A percentile compares a stretch with the other conserved stretches of the same genome.
Evolutionary conservation across 1,140 invertebrate genomes (phyloP).

Genomic region (Colletes gigas): DNA sequence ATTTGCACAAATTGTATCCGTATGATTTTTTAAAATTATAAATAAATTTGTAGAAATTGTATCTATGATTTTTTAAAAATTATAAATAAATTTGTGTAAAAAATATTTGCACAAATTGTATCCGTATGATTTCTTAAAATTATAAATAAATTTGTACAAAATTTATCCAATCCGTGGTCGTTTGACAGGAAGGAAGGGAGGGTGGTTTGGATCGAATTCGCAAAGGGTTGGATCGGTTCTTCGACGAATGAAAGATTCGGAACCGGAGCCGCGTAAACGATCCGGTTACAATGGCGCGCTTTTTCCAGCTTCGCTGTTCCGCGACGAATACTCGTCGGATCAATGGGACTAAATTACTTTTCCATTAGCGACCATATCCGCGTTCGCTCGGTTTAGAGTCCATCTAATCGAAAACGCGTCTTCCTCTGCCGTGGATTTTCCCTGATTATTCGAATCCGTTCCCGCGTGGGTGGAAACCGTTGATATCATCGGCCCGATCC

Average conservation of each 20-base stretch:
- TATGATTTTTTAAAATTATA: too few species aligned
- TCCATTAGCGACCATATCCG: conserved; percentile 61
- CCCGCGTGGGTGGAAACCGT: not conserved
- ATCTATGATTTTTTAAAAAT: too few species aligned
- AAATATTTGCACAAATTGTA: too few species aligned
- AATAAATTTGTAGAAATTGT: too few species aligned
- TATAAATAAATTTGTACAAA: too few species aligned
- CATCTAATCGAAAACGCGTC: conserved; percentile 31
- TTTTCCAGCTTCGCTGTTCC: conserved; percentile 27
- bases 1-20: too few species aligned
- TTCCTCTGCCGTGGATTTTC: not conserved
- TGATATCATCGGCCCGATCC: not conserved
- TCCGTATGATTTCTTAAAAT: too few species aligned
- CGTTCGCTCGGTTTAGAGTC: conserved; percentile 29
- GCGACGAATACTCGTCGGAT: conserved; percentile 57
- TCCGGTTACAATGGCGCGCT: conserved; percentile 11
- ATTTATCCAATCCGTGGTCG: too few species aligned
- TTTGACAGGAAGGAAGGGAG: too few species aligned
- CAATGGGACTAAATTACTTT: conserved; percentile 66
- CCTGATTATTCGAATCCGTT: not conserved
- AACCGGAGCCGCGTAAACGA: conserved; percentile 1
- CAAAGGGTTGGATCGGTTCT: not conserved
- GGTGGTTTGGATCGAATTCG: too few species aligned
- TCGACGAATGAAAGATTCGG: not conserved
- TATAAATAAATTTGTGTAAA: too few species aligned